Percentiles rank a stretch among this genome's conserved stretches.
Conservation (phyloP, 2,797 vertebrate genomes). For the Thamnophis elegans region DNA sequence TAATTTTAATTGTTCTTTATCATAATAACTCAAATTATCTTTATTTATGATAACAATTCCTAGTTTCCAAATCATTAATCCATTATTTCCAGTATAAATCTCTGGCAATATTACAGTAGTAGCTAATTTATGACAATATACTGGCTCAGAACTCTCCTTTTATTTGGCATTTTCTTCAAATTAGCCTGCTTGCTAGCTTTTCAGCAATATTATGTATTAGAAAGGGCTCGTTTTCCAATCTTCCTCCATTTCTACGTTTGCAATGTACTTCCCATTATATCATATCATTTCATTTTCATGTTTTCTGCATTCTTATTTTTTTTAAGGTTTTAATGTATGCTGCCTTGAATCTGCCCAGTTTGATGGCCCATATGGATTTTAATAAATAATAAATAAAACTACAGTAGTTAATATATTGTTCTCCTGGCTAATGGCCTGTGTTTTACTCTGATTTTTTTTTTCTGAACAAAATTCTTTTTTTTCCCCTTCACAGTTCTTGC, state of each 20-base stretch:
- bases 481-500: background rate
- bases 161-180: background rate
- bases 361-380: background rate
- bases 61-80: background rate
- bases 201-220: background rate
- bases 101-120: background rate
- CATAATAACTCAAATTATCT: background rate
- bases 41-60: background rate
- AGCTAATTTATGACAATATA: background rate
- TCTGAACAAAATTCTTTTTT: background rate
- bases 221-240: background rate
- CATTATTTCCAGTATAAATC: background rate
- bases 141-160: background rate
- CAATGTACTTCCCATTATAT: background rate
- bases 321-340: background rate
- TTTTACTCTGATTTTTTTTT: background rate
- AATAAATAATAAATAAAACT: background rate
- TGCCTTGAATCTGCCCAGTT: background rate
- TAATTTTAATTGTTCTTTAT: background rate
- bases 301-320: background rate
- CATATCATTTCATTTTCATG: background rate
- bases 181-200: background rate
- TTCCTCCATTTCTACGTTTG: background rate
- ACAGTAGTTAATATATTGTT: background rate
- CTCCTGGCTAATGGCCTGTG: background rate